Evolutionary conservation across 2,888 invertebrate genomes (phyloP), one percentile per base, ranked within the genome.

Genomic region (Leptothorax acervorum): DNA sequence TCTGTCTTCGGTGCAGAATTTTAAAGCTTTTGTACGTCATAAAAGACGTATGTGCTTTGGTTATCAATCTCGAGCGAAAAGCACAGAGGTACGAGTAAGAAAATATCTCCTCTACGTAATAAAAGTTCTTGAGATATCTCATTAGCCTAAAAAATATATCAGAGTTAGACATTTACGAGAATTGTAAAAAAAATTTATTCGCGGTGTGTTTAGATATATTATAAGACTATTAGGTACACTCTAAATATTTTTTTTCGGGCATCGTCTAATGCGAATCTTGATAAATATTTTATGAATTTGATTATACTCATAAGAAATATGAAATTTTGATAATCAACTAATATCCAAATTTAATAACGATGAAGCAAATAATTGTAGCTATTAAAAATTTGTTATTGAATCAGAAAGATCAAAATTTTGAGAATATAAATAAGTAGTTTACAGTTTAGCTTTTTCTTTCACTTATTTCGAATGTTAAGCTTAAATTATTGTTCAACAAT

Each of bases 1-100:
- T 31, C 28, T 60, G 31, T 28, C 45, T 60, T 60, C 28, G 8
- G 6, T 45, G n/a, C 18, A 63, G 23, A 65, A 65, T 65, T 48
- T 51, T 35, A n/a, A 63, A 65, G 45, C 35, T 39, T 23, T 39
- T 55, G 8, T 39, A 35, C 8, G 55, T 28, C n/a, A 35, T 71
- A 63, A 74, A 51, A 35, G n/a, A 75, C 4, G 9, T 31, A 5
- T 74, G 62, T 28, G 23, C 35, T 75, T 75, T 65, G 11, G 18
- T 23, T 51, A 23, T 11, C 35, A 48, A 45, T 75, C 28, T 60
- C 4, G 6, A 1, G 57, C 6, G 15, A 4, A 31, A 62, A n/a
- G n/a, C 28, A 15, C n/a, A 60, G n/a, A 12, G 18, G 6, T 3
- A 28, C 6, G 28, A 42, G 31, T 55, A 45, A 74, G 31, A 74